A percentile compares a stretch with the other conserved stretches of the same genome.
phyloP scores from a whole-genome alignment of 2,113 vertebrate genomes.

The Carassius carassius region DNA sequence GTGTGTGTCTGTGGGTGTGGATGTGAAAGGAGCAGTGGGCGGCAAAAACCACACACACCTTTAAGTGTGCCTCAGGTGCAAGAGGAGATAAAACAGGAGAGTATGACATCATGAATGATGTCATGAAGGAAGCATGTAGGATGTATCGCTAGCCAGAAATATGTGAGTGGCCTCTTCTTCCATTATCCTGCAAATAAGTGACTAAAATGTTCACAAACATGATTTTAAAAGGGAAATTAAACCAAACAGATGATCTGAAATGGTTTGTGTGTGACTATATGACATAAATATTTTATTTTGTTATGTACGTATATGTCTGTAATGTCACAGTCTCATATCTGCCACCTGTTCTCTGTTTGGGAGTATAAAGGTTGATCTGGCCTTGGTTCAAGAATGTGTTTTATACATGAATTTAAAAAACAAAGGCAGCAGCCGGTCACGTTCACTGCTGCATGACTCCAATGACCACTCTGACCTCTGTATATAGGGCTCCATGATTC shows the following conservation, averaged over 20 bases:
- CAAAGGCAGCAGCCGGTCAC: conserved; percentile 65
- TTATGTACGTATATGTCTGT: not conserved
- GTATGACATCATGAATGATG: conserved; percentile 5
- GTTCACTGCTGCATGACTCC: conserved; percentile 47
- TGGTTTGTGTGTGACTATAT: not conserved
- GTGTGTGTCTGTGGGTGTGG: not conserved
- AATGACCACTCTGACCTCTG: not conserved
- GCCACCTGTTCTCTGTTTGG: not conserved
- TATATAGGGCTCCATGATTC: not conserved
- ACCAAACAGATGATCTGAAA: not conserved
- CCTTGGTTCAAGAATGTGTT: conserved; percentile 43
- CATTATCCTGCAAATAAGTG: not conserved
- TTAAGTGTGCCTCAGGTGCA: conserved; percentile 23
- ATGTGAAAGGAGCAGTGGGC: conserved; percentile 33
- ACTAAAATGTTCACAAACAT: not conserved
- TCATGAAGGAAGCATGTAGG: not conserved
- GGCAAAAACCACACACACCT: conserved; percentile 30
- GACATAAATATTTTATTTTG: not conserved
- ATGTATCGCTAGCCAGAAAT: not conserved
- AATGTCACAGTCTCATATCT: not conserved
- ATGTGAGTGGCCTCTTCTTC: not conserved
- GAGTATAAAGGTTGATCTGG: conserved; percentile 49
- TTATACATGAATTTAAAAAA: conserved; percentile 53
- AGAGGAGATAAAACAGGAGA: not conserved
- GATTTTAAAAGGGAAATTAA: not conserved